Evolutionary conservation across 1,140 invertebrate species (phyloP), one percentile per base, ranked within the genome.

Genomic region (Maniola jurtina): DNA sequence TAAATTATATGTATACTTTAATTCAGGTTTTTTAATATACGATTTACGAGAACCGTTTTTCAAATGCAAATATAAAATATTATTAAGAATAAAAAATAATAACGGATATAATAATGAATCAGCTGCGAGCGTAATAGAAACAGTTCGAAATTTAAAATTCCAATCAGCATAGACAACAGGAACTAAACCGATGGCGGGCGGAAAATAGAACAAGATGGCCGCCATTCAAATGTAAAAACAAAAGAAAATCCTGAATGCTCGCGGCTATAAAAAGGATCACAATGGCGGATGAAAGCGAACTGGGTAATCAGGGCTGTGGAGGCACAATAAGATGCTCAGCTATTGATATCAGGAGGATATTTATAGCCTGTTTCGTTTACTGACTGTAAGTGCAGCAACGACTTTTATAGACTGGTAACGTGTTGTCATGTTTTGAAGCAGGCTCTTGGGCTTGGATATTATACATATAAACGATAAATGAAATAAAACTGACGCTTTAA

Each of bases 221-320:
- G 62, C 54, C 71, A 57, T 71, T 61, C 65, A 58, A 70, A 71
- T 71, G 61, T 65, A 66, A 73, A 73, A 70, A 65, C 50, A 64
- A 72, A 68, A 58, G 48, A 35, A n/a, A 45, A 40, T 68, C 60
- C 48, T 42, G 57, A 63, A 61, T 48, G 60, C 36, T 54, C 61
- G 52, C 50, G 47, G 64, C 64, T 50, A 66, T 61, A 66, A 54
- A 66, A 60, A 35, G 64, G 64, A 66, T 66, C 64, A 54, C 64
- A 66, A 61, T 63, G 38, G 57, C 57, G 64, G 60, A n/a, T 58
- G 54, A 66, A 66, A 66, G 64, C 47, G 57, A 62, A 48, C 42
- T 9, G 36, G 38, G 58, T 56, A 60, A 66, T 66, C 64, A 66
- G 64, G 64, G 40, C 48, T 40, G 59, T 48, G 55, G 56, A 48